Percentiles rank a stretch among this genome's conserved stretches.
These are phyloP conservation scores for Apolygus lucorum DNA, from an alignment of 1,140 invertebrate genomes.

Conservation along the genomic window DNA sequence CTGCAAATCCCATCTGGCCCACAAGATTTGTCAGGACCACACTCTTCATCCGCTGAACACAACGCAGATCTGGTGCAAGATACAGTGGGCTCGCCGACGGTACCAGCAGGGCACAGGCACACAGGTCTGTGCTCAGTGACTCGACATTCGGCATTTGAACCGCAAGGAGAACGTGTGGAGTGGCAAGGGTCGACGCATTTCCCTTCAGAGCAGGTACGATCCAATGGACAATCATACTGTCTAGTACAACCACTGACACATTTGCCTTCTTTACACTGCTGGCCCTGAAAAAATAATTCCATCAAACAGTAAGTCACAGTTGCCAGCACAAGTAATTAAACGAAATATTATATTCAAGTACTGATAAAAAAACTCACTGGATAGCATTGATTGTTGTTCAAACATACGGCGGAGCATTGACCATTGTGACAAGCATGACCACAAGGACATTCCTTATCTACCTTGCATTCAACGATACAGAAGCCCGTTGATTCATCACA, in stretches of 20 bases:
- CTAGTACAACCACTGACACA: slow-evolving; percentile 65
- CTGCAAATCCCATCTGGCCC: slow-evolving; percentile 61
- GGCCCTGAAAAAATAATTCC: slow-evolving; percentile 44
- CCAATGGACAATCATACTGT: slow-evolving; percentile 68
- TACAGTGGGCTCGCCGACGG: slow-evolving; percentile 41
- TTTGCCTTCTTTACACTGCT: slow-evolving; percentile 52
- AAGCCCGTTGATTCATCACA: slow-evolving; percentile 66
- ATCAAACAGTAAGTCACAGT: too few species aligned
- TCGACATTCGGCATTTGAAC: slow-evolving; percentile 64
- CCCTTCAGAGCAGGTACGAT: slow-evolving; percentile 59
- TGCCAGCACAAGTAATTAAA: slow-evolving; percentile 5
- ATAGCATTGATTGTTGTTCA: slow-evolving; percentile 41
- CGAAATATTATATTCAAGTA: background rate
- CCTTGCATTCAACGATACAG: slow-evolving; percentile 58
- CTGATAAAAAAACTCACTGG: slow-evolving; percentile 37
- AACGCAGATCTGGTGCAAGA: slow-evolving; percentile 47
- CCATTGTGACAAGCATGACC: slow-evolving; percentile 57
- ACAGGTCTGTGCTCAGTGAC: slow-evolving; percentile 68
- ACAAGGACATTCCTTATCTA: slow-evolving; percentile 61
- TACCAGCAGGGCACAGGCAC: slow-evolving; percentile 76
- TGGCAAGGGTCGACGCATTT: slow-evolving; percentile 69
- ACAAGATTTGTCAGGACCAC: slow-evolving; percentile 63
- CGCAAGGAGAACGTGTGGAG: slow-evolving; percentile 49
- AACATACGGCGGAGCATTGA: slow-evolving; percentile 55
- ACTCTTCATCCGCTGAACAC: slow-evolving; percentile 67